Evolutionary conservation across 2,797 vertebrate species (phyloP).

Genomic region (Euphonia xanthogaster): DNA sequence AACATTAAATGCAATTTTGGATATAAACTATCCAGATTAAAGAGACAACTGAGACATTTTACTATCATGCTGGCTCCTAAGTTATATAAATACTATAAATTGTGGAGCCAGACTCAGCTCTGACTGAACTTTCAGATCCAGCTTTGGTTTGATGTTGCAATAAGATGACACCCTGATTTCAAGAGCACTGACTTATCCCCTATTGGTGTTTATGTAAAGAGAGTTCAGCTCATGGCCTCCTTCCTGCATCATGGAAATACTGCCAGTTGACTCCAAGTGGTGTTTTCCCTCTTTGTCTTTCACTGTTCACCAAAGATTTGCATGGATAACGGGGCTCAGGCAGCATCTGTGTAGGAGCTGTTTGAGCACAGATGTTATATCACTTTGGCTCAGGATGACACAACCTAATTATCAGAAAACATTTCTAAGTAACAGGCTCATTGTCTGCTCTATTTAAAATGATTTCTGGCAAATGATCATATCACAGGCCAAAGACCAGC

Average conservation of each 20-base stretch:
- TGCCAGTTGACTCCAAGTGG: background rate
- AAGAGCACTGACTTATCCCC: constrained; percentile 45
- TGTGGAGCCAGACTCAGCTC: background rate
- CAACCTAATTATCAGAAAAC: background rate
- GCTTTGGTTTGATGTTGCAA: constrained; percentile 47
- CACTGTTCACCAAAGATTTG: background rate
- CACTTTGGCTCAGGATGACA: background rate
- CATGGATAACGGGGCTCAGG: background rate
- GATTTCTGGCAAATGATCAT: background rate
- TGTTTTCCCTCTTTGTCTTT: background rate
- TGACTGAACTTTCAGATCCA: constrained; percentile 43
- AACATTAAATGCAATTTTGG: background rate
- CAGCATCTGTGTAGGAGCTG: background rate
- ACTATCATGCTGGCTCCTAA: background rate
- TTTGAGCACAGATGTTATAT: background rate
- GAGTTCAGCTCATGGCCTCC: background rate
- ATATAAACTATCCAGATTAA: constrained; percentile 6
- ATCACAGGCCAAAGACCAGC: background rate
- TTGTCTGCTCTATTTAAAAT: background rate
- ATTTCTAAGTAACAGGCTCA: background rate
- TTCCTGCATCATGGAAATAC: background rate
- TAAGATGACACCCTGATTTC: background rate
- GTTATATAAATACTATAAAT: constrained; percentile 46
- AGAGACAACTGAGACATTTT: constrained; percentile 26
- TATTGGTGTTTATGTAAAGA: constrained; percentile 5